These are phyloP conservation scores for Pitta sordida DNA, from an alignment of 2,113 vertebrate species.

Conservation along the genomic window DNA sequence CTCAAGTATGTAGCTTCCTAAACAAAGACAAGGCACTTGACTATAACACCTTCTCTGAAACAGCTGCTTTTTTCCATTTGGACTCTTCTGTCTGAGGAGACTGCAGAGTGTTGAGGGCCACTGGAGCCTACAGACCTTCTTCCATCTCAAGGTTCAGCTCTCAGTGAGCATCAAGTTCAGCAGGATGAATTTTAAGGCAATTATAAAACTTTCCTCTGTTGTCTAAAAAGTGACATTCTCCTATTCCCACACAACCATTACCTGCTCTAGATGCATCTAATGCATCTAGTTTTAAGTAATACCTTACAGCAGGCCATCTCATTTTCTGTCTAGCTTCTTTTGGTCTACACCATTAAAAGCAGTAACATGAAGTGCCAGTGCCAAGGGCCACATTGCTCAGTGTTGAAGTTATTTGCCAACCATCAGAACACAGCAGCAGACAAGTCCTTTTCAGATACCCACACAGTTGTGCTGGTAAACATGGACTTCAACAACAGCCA, in stretches of 20 bases:
- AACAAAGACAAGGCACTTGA: background rate
- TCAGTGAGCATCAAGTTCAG: background rate
- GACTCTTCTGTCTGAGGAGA: background rate
- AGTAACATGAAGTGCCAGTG: background rate
- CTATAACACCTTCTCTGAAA: background rate
- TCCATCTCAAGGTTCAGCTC: background rate
- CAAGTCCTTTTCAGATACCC: background rate
- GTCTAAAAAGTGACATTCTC: background rate
- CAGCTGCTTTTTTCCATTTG: background rate
- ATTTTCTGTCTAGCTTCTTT: background rate
- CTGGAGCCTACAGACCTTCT: background rate
- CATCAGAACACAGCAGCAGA: background rate
- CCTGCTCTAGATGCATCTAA: background rate
- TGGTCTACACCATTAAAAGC: background rate
- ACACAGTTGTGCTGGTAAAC: background rate
- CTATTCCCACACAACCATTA: background rate
- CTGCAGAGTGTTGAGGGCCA: background rate
- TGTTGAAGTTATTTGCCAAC: background rate
- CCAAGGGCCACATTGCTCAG: background rate
- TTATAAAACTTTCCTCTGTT: background rate
- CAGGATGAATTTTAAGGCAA: background rate
- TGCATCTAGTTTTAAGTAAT: background rate
- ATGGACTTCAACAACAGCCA: background rate
- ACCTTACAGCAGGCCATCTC: background rate
- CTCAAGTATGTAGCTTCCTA: background rate